Percentiles rank a stretch among this genome's conserved stretches.
Evolutionary conservation across 2,888 invertebrate genomes (phyloP).

Genomic region (Drosophila nr. fundita): DNA sequence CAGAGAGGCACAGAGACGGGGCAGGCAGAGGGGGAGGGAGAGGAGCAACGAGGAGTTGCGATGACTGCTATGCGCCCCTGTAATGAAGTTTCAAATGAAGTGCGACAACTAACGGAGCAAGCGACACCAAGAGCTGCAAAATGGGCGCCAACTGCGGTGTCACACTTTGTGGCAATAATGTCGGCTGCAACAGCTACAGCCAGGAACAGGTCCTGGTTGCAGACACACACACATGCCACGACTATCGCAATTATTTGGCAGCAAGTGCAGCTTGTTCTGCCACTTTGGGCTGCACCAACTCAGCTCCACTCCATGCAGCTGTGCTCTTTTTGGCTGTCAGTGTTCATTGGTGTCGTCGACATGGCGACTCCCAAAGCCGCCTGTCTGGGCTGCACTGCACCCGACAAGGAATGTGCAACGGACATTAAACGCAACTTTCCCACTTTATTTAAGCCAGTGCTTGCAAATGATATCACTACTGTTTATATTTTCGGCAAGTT

Average conservation of each 20-base stretch:
- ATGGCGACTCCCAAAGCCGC: constrained; percentile 14
- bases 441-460: constrained; percentile 24
- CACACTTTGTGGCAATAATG: constrained; percentile 77
- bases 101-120: constrained; percentile 75
- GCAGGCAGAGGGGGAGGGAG: background rate
- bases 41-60: constrained; percentile 12
- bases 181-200: constrained; percentile 36
- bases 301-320: constrained; percentile 7
- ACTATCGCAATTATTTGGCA: constrained; percentile 72
- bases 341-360: constrained; percentile 37
- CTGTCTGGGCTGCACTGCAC: constrained; percentile 27
- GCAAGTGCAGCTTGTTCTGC: constrained; percentile 56
- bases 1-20: background rate
- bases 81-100: constrained; percentile 80
- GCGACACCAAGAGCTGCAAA: constrained; percentile 46
- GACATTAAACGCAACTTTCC: constrained; percentile 62
- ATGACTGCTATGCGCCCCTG: constrained; percentile 44
- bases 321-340: constrained; percentile 42
- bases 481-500: background rate
- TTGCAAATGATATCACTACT: constrained; percentile 17
- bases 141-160: constrained; percentile 67
- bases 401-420: constrained; percentile 46
- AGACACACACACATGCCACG: constrained; percentile 37
- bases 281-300: constrained; percentile 12
- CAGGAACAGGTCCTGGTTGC: constrained; percentile 2